Base-by-base conservation (phyloP, 2,113 vertebrate species). In the Daboia siamensis region DNA sequence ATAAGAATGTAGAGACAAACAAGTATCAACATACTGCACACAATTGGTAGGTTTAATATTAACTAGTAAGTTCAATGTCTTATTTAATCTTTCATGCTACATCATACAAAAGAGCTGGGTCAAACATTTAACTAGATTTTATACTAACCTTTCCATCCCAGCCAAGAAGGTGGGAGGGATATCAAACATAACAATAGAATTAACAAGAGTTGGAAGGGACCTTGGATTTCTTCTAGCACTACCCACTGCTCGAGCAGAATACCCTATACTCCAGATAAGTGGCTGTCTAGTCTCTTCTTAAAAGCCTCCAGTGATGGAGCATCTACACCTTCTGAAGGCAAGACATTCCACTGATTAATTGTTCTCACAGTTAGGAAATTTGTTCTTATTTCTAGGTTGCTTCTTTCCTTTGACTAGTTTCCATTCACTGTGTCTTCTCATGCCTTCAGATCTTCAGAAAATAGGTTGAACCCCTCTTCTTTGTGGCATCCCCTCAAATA, bases 41-140 rank as follows among this genome's bases (percentile, higher is more conserved):
- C 29, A 87, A 17, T 10, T 52, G 17, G n/a, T 48, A n/a, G 17
- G 33, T 91, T 80, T 92, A 92, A 92, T 92, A 92, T 92, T 92
- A 91, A 92, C 91, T 57, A 29, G 61, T 88, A 74, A 88, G 51
- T 88, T 74, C 91, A 56, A 52, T 13, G 20, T 91, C 46, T 87
- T 87, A 39, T 69, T 87, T 33, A 54, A 51, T 24, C 4, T 29
- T 80, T 52, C 74, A 64, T 4, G 33, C 48, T 55, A 33, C 8
- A 10, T 69, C 15, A 92, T 8, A 64, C 4, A 20, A 54, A 91
- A 88, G 51, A 44, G 26, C 44, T 80, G 24, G 12, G 29, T 51
- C 48, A 57, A 88, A 87, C n/a, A 64, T n/a, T 92, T 92, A 46
- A 64, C 61, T 46, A 80, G 46, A 17, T 52, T 52, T 88, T 54